Percentiles rank a stretch among this genome's conserved stretches.
These are phyloP conservation scores for Tetragonula carbonaria DNA, from an alignment of 2,888 invertebrate genomes.

Conservation along the genomic window DNA sequence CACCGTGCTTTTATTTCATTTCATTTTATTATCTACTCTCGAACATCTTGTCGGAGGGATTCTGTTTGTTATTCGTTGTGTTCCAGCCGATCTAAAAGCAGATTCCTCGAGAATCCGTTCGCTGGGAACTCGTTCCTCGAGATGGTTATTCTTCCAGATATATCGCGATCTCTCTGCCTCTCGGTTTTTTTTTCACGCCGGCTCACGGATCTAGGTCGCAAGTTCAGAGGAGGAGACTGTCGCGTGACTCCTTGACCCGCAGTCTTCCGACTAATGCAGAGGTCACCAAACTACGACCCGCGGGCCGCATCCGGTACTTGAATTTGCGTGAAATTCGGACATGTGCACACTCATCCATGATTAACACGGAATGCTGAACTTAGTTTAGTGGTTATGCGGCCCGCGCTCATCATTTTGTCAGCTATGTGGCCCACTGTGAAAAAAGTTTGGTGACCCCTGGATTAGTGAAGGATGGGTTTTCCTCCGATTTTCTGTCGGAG, in stretches of 20 bases:
- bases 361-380: too few species aligned
- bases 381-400: too few species aligned
- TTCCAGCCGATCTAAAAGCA: too few species aligned
- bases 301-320: too few species aligned
- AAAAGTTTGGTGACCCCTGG: too few species aligned
- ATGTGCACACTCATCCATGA: too few species aligned
- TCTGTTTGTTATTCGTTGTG: background rate
- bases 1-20: background rate
- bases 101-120: background rate
- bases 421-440: too few species aligned
- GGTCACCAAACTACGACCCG: too few species aligned
- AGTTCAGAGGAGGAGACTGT: constrained; percentile 69
- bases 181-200: constrained; percentile 24
- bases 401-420: too few species aligned
- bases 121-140: constrained; percentile 18
- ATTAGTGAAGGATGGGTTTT: background rate
- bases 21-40: background rate
- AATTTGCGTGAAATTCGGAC: too few species aligned
- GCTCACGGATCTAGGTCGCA: constrained; percentile 64
- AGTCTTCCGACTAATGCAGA: background rate
- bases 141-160: constrained; percentile 2
- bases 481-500: background rate
- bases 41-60: background rate
- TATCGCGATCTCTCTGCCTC: constrained; percentile 19
- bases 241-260: constrained; percentile 17